Evolutionary conservation across 2,888 invertebrate species (phyloP).

Genomic region (Ophioninae sp.): DNA sequence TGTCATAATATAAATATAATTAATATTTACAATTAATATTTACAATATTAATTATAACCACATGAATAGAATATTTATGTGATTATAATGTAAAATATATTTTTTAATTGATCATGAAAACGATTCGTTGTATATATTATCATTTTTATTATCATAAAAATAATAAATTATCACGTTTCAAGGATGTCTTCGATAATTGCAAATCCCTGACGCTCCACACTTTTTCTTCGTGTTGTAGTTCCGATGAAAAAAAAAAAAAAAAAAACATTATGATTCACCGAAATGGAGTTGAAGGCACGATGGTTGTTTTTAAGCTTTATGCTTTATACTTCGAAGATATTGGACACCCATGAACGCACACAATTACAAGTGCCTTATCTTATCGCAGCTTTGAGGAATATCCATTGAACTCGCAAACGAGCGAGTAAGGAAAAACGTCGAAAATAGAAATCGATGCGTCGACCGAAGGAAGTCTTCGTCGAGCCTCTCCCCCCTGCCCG

Average conservation of each 20-base stretch:
- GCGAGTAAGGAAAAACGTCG: slow-evolving; percentile 31
- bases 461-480: not conserved
- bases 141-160: not conserved
- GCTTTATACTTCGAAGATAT: slow-evolving; percentile 7
- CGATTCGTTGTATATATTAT: no score
- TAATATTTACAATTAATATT: no score
- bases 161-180: not conserved
- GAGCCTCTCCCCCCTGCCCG: not conserved
- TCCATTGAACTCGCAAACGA: slow-evolving; percentile 42
- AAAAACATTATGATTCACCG: slow-evolving; percentile 23
- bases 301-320: slow-evolving; percentile 1
- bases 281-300: not conserved
- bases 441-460: slow-evolving; percentile 33
- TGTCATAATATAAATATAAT: no score
- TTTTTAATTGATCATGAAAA: no score
- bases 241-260: not conserved
- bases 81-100: not conserved
- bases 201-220: not conserved
- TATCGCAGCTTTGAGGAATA: slow-evolving; percentile 48
- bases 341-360: slow-evolving; percentile 1
- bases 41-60: no score
- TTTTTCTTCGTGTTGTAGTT: not conserved
- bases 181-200: no score
- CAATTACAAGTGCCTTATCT: slow-evolving; percentile 40
- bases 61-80: not conserved